Conservation (phyloP, 2,113 vertebrate species). For the Colaptes auratus region DNA sequence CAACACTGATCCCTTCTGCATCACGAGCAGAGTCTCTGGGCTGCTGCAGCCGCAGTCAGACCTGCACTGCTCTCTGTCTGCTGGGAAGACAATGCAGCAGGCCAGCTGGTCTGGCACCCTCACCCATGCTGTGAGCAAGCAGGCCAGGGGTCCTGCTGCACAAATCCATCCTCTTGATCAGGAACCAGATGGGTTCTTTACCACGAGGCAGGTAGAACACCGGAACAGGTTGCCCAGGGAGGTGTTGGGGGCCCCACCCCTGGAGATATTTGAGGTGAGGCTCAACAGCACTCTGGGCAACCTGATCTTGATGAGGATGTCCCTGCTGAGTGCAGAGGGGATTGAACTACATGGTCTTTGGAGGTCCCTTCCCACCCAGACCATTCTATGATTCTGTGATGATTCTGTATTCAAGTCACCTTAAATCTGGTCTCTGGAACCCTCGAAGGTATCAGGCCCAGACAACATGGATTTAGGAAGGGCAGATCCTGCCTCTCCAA, state of each 20-base stretch:
- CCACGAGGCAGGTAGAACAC: too few relatives aligned
- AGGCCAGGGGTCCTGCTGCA: background rate
- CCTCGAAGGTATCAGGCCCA: background rate
- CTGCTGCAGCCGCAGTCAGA: background rate
- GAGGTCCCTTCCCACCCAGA: too few relatives aligned
- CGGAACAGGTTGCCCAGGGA: too few relatives aligned
- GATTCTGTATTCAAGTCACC: background rate
- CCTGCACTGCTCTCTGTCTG: background rate
- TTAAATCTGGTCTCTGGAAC: conserved; percentile 9
- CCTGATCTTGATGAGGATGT: too few relatives aligned
- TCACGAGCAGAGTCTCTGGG: rapidly evolving
- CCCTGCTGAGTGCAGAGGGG: too few relatives aligned
- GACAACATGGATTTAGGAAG: too few relatives aligned
- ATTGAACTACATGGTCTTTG: too few relatives aligned
- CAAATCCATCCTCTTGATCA: background rate
- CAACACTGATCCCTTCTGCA: background rate
- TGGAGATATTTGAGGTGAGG: too few relatives aligned
- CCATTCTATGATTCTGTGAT: background rate
- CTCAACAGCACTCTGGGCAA: too few relatives aligned
- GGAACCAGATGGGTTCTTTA: background rate
- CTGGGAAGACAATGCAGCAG: background rate
- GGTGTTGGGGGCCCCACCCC: too few relatives aligned
- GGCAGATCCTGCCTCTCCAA: too few relatives aligned
- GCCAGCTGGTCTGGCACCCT: background rate
- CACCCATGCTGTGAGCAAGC: rapidly evolving